Conservation (phyloP, 2,113 vertebrate species). For the Chaenogobius annularis region DNA sequence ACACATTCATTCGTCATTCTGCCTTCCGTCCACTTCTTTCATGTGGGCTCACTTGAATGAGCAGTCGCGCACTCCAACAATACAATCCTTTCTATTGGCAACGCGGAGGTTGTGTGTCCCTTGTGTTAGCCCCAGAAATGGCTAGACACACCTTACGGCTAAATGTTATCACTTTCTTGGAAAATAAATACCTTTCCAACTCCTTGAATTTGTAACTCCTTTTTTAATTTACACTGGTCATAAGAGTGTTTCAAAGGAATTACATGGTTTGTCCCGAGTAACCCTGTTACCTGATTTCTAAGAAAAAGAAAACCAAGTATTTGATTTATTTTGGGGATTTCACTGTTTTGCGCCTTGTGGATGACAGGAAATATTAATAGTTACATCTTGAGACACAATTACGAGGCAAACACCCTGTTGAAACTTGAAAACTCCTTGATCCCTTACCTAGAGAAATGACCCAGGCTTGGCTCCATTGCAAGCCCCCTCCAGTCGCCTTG, state of each 20-base stretch:
- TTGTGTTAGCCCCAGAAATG: constrained; percentile 41
- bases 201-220: constrained; percentile 40
- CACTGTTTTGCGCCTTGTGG: constrained; percentile 22
- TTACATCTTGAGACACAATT: constrained; percentile 39
- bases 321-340: constrained; percentile 49
- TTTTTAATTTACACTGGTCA: constrained; percentile 44
- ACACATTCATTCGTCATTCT: constrained; percentile 70
- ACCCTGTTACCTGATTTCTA: constrained; percentile 32
- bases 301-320: constrained; percentile 30
- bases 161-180: constrained; percentile 53
- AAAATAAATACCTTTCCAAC: constrained; percentile 43
- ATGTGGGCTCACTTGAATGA: constrained; percentile 72
- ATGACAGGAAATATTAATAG: constrained; percentile 36
- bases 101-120: constrained; percentile 26
- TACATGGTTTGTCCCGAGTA: constrained; percentile 23
- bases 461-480: constrained; percentile 15
- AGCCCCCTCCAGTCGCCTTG: constrained; percentile 8
- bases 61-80: constrained; percentile 67
- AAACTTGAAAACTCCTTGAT: constrained; percentile 27
- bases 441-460: constrained; percentile 46
- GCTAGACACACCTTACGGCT: constrained; percentile 67
- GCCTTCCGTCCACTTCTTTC: constrained; percentile 72
- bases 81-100: constrained; percentile 71
- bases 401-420: constrained; percentile 28
- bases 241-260: constrained; percentile 34